A percentile compares a stretch with the other conserved stretches of the same genome.
phyloP scores from a whole-genome alignment of 2,888 invertebrate genomes.

The Eupelmus urozonus region DNA sequence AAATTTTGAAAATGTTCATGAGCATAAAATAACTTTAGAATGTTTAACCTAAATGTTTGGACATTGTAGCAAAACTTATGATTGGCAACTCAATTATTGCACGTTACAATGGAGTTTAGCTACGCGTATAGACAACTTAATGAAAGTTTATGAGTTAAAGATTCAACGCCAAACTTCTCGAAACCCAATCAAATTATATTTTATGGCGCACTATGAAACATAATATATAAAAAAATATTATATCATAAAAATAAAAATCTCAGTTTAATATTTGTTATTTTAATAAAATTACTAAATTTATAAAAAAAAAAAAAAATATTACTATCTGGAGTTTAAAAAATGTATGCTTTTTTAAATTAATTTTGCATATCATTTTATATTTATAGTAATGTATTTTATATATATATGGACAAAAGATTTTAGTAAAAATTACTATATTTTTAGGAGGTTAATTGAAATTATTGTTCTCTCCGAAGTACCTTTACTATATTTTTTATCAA shows the following conservation, averaged over 20 bases:
- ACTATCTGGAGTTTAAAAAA: too few relatives aligned
- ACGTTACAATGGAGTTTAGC: slow-evolving; percentile 16
- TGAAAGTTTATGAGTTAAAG: background rate
- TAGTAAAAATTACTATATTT: too few relatives aligned
- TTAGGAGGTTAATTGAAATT: too few relatives aligned
- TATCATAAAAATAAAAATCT: background rate
- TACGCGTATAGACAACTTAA: background rate
- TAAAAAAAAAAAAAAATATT: too few relatives aligned
- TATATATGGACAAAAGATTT: too few relatives aligned
- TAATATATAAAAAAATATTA: background rate
- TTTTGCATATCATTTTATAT: too few relatives aligned
- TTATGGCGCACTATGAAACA: background rate
- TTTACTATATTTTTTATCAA: too few relatives aligned
- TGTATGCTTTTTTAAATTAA: too few relatives aligned
- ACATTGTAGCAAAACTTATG: slow-evolving; percentile 32
- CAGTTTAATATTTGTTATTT: background rate
- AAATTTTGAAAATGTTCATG: slow-evolving; percentile 4
- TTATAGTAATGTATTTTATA: too few relatives aligned
- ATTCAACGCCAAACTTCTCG: background rate
- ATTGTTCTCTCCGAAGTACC: too few relatives aligned
- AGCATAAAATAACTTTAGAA: background rate
- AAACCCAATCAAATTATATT: background rate
- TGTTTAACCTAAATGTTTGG: slow-evolving; percentile 9
- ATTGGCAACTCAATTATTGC: slow-evolving; percentile 50
- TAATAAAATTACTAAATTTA: background rate